These are phyloP conservation scores for Emydura subglobosa DNA, from an alignment of 2,113 vertebrate genomes.

Conservation along the genomic window DNA sequence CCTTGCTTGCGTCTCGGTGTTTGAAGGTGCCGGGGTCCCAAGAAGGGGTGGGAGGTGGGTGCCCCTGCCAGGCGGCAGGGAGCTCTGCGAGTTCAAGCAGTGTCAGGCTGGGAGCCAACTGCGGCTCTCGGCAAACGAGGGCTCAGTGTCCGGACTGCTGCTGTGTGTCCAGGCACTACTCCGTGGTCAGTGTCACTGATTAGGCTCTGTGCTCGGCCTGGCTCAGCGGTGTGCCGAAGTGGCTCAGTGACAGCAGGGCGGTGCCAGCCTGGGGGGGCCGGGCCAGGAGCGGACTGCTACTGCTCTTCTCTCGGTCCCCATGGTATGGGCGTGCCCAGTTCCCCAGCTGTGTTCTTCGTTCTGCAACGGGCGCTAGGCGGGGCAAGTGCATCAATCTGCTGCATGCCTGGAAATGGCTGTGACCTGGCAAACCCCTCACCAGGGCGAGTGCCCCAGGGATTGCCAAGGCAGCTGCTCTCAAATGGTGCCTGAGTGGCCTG, in stretches of 20 bases:
- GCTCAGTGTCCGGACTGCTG: background rate
- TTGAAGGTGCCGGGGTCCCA: background rate
- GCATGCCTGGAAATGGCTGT: background rate
- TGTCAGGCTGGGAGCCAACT: background rate
- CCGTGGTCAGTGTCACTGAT: background rate
- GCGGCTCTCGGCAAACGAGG: background rate
- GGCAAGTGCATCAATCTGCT: no score
- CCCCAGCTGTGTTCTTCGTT: background rate
- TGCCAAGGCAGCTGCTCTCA: no score
- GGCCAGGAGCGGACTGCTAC: no score
- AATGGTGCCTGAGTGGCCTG: no score
- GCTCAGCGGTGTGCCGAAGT: background rate
- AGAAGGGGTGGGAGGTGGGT: background rate
- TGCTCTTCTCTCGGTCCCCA: background rate
- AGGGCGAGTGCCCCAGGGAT: no score
- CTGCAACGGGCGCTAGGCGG: background rate
- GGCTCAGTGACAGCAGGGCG: background rate
- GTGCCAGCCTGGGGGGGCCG: background rate
- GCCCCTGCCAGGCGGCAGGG: background rate
- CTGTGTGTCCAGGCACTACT: background rate
- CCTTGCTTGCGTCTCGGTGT: background rate
- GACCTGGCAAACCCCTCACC: background rate
- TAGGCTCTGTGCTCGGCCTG: background rate
- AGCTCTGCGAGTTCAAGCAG: background rate
- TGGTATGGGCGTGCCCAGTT: background rate